These are phyloP conservation scores for Ceratosolen fusciceps DNA, from an alignment of 1,140 invertebrate genomes.

Conservation along the genomic window DNA sequence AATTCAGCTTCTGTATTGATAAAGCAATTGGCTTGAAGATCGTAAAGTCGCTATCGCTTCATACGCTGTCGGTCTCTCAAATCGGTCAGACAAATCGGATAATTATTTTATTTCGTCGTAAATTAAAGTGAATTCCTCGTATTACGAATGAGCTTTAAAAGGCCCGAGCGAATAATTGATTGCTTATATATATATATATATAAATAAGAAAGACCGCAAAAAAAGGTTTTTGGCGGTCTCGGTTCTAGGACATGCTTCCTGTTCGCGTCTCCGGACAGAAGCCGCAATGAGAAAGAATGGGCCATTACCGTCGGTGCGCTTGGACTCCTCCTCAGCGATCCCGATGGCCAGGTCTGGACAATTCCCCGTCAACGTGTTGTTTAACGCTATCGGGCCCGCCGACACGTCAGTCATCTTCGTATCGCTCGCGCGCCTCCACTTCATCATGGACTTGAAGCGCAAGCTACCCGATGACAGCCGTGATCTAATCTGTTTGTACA, in stretches of 20 bases:
- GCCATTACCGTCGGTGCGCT: not conserved
- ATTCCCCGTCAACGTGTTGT: not conserved
- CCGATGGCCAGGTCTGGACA: not conserved
- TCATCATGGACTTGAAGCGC: conserved; percentile 57
- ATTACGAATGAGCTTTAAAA: too few species aligned
- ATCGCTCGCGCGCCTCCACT: conserved; percentile 45
- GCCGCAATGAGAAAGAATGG: too few species aligned
- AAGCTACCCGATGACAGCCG: conserved; percentile 49
- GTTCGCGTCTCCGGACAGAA: too few species aligned
- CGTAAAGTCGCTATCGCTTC: too few species aligned
- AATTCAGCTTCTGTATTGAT: conserved; percentile 2
- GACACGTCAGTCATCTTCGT: not conserved
- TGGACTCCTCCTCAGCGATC: not conserved
- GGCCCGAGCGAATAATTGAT: too few species aligned
- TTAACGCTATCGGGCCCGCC: not conserved
- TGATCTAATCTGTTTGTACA: conserved; percentile 57
- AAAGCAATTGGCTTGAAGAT: conserved; percentile 16
- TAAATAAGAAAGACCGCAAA: too few species aligned
- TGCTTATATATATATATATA: too few species aligned
- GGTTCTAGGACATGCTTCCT: too few species aligned
- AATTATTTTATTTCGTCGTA: too few species aligned
- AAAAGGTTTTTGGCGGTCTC: too few species aligned
- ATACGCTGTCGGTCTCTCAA: too few species aligned
- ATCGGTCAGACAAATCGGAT: not conserved
- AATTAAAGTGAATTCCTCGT: too few species aligned